Conservation (phyloP, 2,888 invertebrate species). For the Limenitis camilla region DNA sequence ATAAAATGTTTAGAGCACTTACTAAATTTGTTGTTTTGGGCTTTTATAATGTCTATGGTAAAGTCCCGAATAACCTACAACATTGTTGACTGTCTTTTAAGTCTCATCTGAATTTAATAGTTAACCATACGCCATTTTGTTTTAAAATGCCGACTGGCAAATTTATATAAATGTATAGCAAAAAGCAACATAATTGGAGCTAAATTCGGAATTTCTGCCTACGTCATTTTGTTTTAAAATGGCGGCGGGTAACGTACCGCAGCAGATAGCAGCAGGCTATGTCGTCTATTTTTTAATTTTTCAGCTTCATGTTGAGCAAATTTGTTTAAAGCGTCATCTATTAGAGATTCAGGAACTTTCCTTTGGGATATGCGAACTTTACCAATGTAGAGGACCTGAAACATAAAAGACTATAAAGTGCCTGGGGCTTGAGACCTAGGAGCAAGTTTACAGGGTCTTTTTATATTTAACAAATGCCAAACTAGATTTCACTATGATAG, state of each 20-base stretch:
- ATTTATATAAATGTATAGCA: too few species aligned
- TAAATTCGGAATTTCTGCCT: too few species aligned
- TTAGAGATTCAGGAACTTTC: slow-evolving; percentile 89
- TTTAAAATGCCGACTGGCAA: too few species aligned
- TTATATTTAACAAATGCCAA: too few species aligned
- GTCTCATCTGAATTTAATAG: too few species aligned
- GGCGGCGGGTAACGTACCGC: slow-evolving; percentile 38
- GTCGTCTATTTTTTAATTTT: slow-evolving; percentile 64
- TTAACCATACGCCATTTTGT: too few species aligned
- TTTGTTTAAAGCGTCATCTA: slow-evolving; percentile 91
- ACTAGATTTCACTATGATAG: too few species aligned
- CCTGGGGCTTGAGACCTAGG: not conserved
- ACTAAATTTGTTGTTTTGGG: not conserved
- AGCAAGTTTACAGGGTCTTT: not conserved
- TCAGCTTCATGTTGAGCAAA: slow-evolving; percentile 87
- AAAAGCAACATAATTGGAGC: too few species aligned
- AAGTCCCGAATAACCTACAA: too few species aligned
- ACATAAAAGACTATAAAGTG: slow-evolving; percentile 11
- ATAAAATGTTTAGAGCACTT: not conserved
- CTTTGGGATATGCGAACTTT: slow-evolving; percentile 91
- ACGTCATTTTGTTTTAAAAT: too few species aligned
- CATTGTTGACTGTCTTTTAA: too few species aligned
- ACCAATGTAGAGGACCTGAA: slow-evolving; percentile 90
- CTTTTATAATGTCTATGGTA: too few species aligned
- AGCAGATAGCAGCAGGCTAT: slow-evolving; percentile 61